Base-by-base conservation (phyloP, 2,797 vertebrate species). In the Botia kubotai region DNA sequence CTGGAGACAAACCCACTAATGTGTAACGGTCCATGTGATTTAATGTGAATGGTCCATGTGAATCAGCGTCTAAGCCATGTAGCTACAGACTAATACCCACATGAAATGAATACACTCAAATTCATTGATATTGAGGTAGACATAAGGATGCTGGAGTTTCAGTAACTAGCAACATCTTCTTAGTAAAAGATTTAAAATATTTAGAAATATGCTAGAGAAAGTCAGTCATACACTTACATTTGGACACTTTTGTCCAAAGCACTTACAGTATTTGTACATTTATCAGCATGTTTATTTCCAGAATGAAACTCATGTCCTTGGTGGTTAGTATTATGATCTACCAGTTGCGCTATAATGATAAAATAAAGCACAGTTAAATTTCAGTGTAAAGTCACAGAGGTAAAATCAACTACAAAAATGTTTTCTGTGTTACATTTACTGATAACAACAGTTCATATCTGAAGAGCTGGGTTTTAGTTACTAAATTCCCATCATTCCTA, bases 11-110 rank as follows among this genome's bases (percentile, higher is more conserved):
- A 90, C 86, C 88, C 86, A 82, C 90, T 89, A 84, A 76, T 87
- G 90, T 90, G 89, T 92, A 93, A 93, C 92, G 90, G 89, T 86
- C 89, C 90, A 50, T 93, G 87, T 84, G 86, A 90, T 91, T 88
- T 87, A 84, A 76, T 87, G 90, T 90, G 89, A 93, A 93, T 92
- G 90, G 89, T 86, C 89, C 90, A 50, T 93, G 87, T 84, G 86
- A 57, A 57, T 67, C 48, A 23, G 62, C 66, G 88, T 60, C 21
- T 23, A 19, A 23, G 55, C 8, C n/a, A 19, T 58, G 19, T 60
- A 14, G 62, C 14, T 2, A 6, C 26, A 65, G 26, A 39, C 17
- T 39, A 12, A 19, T 39, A n/a, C 63, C 39, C 14, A 17, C 63
- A 66, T 66, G 29, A 66, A 39, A 66, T 66, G 8, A 66, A 39